Base-by-base conservation (phyloP, 35 echinoderm and acorn worm species). In the Holothuria glaberrima region DNA sequence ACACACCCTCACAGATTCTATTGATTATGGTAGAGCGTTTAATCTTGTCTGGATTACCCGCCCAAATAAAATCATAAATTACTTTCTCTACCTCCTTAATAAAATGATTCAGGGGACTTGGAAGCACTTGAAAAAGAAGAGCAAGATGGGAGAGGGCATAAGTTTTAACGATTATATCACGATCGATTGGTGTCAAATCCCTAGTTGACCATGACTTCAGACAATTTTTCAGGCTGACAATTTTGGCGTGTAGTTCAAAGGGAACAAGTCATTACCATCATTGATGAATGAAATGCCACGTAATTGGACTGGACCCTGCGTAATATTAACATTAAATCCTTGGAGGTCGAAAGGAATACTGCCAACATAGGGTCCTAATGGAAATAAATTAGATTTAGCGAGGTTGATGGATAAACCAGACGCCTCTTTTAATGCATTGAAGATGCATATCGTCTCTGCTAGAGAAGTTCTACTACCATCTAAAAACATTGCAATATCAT, bases 321-420 rank as follows among this genome's bases (percentile, higher is more conserved):
- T 41, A 41, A 65, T 12, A 12, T 65, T 65, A 65, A 65, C 21
- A 65, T 65, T 21, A 12, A 4, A 65, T 12, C 17, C 18, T 0
- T 65, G 18, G 18, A 65, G 21, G 0, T 6, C 18, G 17, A 65
- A 17, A 16, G 3, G 62, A 16, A 65, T 65, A 24, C 18, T 21
- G 10, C 7, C 17, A 20, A 20, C 28, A 65, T 24, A 28, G 18
- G 62, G 21, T 28, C 6, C 17, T 7, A 17, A 7, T 9, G 62
- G 28, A 65, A 65, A 65, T 21, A 20, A 65, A 65, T 24, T 65
- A 24, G 21, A 65, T 4, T 65, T n/a, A n/a, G n/a, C n/a, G n/a
- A n/a, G n/a, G n/a, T n/a, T n/a, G n/a, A n/a, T n/a, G n/a, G 62
- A 65, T 65, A 65, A 65, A 65, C 18, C 62, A 12, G 62, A 65